phyloP scores from a whole-genome alignment of 2,888 invertebrate species.

The Alsophila aescularia region DNA sequence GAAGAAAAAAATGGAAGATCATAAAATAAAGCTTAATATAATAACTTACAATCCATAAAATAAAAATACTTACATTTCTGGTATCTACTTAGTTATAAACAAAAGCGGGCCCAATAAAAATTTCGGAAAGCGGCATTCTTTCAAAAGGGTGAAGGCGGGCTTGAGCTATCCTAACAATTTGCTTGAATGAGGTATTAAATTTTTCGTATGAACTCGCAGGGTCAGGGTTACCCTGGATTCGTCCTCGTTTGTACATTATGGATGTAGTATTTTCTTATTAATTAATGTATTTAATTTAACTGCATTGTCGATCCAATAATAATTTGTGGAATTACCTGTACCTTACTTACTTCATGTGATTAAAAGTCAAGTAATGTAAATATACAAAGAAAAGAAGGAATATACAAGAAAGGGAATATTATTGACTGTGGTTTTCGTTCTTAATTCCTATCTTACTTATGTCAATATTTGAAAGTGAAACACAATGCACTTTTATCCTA shows the following conservation, averaged over 20 bases:
- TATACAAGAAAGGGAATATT: not conserved
- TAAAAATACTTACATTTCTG: too few relatives aligned
- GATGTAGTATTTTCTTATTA: not conserved
- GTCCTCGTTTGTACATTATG: not conserved
- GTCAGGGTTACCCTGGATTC: not conserved
- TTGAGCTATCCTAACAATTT: not conserved
- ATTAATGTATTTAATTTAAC: not conserved
- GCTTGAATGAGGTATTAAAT: not conserved
- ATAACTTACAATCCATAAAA: too few relatives aligned
- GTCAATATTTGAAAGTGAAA: too few relatives aligned
- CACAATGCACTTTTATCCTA: not conserved
- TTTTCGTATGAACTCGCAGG: not conserved
- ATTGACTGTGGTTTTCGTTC: conserved; percentile 40
- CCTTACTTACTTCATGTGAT: too few relatives aligned
- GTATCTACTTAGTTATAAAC: too few relatives aligned
- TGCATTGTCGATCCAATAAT: too few relatives aligned
- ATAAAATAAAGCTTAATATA: conserved; percentile 1
- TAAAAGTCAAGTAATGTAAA: too few relatives aligned
- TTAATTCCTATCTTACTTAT: not conserved
- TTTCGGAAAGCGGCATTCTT: not conserved
- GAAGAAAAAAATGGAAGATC: conserved; percentile 5
- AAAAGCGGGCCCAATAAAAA: too few relatives aligned
- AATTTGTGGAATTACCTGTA: too few relatives aligned
- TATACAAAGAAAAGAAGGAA: too few relatives aligned
- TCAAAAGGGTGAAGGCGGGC: not conserved